A percentile compares a stretch with the other conserved stretches of the same genome.
phyloP scores from a whole-genome alignment of 2,797 vertebrate genomes.

The Odontamblyopus lacepedii region DNA sequence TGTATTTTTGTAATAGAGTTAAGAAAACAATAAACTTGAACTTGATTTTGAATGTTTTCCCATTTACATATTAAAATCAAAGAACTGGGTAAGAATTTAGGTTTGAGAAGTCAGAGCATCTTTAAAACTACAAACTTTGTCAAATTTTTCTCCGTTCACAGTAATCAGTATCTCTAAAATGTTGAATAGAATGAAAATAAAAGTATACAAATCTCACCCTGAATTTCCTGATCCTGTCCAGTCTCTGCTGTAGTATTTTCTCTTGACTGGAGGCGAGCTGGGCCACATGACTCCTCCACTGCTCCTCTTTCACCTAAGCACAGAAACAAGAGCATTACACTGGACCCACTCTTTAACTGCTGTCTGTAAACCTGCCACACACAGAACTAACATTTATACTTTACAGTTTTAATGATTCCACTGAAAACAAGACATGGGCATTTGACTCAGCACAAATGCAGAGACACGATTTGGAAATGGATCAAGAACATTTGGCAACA shows the following conservation, averaged over 20 bases:
- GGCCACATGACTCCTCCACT: constrained; percentile 68
- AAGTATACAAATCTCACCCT: constrained; percentile 60
- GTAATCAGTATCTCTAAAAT: no score
- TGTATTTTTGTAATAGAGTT: neutral
- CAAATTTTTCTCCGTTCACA: no score
- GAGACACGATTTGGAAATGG: neutral
- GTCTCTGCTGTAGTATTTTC: constrained; percentile 57
- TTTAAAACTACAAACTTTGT: no score
- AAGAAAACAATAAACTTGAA: neutral
- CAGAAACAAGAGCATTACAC: neutral
- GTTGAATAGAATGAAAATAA: no score
- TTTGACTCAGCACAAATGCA: neutral
- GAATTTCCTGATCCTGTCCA: constrained; percentile 69
- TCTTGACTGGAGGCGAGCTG: constrained; percentile 62
- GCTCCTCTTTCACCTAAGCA: constrained; percentile 69
- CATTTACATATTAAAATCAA: no score
- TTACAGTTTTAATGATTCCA: constrained; percentile 10
- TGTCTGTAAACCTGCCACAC: neutral
- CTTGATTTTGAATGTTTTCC: no score
- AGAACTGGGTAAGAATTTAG: no score
- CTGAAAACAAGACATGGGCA: neutral
- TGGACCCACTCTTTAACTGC: neutral
- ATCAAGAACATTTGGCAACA: neutral
- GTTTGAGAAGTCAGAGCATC: no score
- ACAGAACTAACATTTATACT: neutral